phyloP scores from a whole-genome alignment of 1,140 invertebrate species.

The Drosophila nebulosa region DNA sequence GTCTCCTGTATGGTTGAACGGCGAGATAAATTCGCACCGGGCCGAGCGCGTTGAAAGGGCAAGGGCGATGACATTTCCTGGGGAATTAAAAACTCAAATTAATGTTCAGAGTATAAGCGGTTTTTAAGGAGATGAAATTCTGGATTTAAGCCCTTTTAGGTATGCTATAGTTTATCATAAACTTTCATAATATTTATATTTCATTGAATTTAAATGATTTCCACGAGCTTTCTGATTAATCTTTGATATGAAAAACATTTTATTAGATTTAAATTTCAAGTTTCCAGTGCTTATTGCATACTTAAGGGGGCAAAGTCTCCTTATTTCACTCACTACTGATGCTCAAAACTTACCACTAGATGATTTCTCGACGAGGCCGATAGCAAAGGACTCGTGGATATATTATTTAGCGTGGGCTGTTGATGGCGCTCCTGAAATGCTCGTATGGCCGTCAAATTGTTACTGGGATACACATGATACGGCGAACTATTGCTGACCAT shows the following conservation, averaged over 20 bases:
- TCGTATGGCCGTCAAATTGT: conserved; percentile 74
- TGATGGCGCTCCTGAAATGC: conserved; percentile 72
- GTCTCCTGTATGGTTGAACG: conserved; percentile 86
- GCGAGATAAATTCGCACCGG: conserved; percentile 81
- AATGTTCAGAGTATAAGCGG: no score
- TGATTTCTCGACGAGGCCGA: conserved; percentile 66
- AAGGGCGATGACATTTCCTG: conserved; percentile 80
- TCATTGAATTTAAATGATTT: no score
- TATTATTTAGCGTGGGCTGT: conserved; percentile 65
- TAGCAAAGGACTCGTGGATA: conserved; percentile 77
- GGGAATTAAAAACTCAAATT: neutral
- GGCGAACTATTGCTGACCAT: conserved; percentile 71
- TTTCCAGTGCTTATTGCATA: no score
- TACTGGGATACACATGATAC: conserved; percentile 79
- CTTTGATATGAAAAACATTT: no score
- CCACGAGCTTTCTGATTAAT: no score
- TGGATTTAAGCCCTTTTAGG: no score
- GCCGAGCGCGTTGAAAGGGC: conserved; percentile 81
- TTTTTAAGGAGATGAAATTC: no score
- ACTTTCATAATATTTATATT: no score
- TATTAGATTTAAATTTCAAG: no score
- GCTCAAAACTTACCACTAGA: conserved; percentile 48
- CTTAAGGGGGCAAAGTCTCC: no score
- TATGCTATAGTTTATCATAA: no score
- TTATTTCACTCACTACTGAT: no score